These are phyloP conservation scores for Strix aluco DNA, from an alignment of 2,113 vertebrate genomes.

Conservation along the genomic window DNA sequence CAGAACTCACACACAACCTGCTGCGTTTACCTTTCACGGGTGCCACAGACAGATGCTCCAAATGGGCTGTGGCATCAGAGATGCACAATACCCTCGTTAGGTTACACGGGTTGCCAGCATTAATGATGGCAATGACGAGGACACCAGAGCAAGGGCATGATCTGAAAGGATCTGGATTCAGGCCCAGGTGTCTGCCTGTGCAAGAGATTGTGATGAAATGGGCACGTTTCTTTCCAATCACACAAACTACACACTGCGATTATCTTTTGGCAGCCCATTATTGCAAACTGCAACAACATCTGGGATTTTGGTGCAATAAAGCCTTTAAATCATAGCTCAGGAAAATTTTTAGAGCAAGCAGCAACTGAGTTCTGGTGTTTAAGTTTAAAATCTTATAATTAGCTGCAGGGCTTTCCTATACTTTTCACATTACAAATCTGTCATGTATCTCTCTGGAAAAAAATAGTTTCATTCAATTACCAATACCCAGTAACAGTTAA, in stretches of 20 bases:
- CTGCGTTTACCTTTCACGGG: neutral
- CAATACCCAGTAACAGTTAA: neutral
- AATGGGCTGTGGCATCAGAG: neutral
- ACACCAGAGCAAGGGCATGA: neutral
- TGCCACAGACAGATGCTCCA: neutral
- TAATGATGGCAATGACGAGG: neutral
- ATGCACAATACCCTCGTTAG: neutral
- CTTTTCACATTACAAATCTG: neutral
- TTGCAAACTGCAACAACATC: neutral
- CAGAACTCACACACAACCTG: neutral
- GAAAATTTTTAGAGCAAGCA: neutral
- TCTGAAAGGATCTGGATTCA: neutral
- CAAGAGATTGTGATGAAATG: neutral
- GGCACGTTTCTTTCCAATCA: neutral
- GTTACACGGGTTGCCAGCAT: neutral
- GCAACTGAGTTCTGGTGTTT: neutral
- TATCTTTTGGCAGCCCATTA: neutral
- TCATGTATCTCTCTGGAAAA: neutral
- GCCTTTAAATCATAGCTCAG: neutral
- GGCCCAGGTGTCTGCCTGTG: neutral
- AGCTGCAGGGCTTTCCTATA: neutral
- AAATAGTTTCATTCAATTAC: neutral
- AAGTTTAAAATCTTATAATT: neutral
- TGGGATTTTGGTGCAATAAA: constrained; percentile 26
- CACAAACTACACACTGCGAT: neutral